Evolutionary conservation across 2,888 invertebrate genomes (phyloP), one percentile per base, ranked within the genome.

Genomic region (Melanostoma mellinum): DNA sequence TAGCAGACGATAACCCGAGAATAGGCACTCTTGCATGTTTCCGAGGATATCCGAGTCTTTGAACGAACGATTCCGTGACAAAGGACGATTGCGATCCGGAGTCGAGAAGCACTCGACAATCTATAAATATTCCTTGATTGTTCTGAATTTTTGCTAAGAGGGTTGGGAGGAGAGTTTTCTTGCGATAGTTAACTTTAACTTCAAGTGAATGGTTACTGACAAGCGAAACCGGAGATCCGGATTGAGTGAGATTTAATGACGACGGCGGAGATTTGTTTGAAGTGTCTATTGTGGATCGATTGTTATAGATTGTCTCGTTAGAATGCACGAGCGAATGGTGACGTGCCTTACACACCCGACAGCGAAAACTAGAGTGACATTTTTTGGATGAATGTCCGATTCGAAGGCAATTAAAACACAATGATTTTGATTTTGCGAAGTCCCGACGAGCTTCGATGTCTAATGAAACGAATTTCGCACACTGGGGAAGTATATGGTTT

Each of bases 361-460:
- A 53, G 8, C 44, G 6, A 53, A 36, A 20, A 6, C 8, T 38
- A 4, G 71, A 71, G 4, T 32, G 33, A 32, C 60, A 71, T 35
- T 50, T 52, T 9, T 40, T 6, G 4, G 52, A 44, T 20, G 50
- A 52, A 50, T 60, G 71, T 10, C 60, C 71, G 42, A 30, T 35
- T 6, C 52, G 9, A 20, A 71, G 40, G 10, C 71, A 71, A 6
- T 60, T 71, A 8, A 71, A 71, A 40, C 52, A 71, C 8, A 60
- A 6, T 3, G 42, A 60, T 3, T 56, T 33, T 8, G 6, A 35
- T 44, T 60, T 50, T 5, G 44, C 44, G 36, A 72, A 53, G 20
- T 20, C 20, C 20, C 20, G 20, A 20, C 20, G 20, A 20, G 20
- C 20, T 20, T 20, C 20, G 20, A 20, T 20, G 20, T 20, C 20